Base-by-base conservation (phyloP, 2,888 invertebrate genomes). In the Aelia acuminata region DNA sequence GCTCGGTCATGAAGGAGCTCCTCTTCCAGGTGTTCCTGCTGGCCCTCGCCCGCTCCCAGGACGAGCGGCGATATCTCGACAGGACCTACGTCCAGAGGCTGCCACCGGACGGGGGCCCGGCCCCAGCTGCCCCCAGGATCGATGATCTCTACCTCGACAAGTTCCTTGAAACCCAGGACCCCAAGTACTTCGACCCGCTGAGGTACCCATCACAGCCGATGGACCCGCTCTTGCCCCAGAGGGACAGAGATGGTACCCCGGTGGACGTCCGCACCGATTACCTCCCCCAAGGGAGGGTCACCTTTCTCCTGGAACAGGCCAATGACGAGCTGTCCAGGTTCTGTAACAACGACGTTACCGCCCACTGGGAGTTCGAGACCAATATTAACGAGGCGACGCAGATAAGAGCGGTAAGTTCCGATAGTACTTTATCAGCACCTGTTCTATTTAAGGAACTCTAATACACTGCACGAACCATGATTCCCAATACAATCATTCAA, bases 331-430 rank as follows among this genome's bases (percentile, higher is more conserved):
- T 96, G 18, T 95, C 96, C 0, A 95, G 96, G 91, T 96, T 96
- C 92, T 97, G 97, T 91, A 96, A 96, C 0, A 95, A 95, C 87
- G 97, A 97, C 92, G 97, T 97, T n/a, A 96, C 95, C 0, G 96
- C 96, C 1, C 97, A 97, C 91, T 97, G 97, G 97, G 95, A 96
- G 92, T 97, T 97, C 91, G 97, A 97, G 92, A 97, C 97, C 8
- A 96, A 97, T 91, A 96, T 97, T 63, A 97, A 96, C 92, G 96
- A 96, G 92, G 95, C 94, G 84, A 96, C 96, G 0, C 97, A 97
- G 92, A 93, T 96, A 90, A 95, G 96, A 91, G 97, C 97, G 92
- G 97, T 97, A 92, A 96, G 96, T 95, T 13, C 35, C 63, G 18
- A 70, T 70, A 35, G 31, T 35, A 35, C 35, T 35, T 35, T 70